phyloP scores from a whole-genome alignment of 2,113 vertebrate species.

The Chrysemys picta region DNA sequence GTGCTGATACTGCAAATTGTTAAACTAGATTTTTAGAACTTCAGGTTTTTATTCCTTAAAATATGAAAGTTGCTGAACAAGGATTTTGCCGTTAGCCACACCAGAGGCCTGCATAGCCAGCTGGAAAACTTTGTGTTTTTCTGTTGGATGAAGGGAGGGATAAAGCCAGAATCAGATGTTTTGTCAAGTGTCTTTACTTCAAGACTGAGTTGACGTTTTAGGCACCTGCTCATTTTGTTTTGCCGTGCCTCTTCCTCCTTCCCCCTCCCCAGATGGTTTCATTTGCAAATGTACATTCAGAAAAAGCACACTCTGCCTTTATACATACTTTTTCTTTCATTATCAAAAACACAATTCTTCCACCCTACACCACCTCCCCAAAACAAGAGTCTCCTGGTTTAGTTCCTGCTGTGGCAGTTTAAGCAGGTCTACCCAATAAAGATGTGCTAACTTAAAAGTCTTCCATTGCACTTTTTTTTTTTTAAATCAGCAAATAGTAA shows the following conservation, averaged over 20 bases:
- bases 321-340: not conserved
- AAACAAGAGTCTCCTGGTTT: not conserved
- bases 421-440: not conserved
- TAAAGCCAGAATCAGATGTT: not conserved
- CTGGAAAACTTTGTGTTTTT: not conserved
- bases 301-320: not conserved
- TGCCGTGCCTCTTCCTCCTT: not conserved
- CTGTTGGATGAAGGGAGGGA: not conserved
- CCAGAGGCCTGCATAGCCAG: not conserved
- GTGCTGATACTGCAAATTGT: fast-evolving
- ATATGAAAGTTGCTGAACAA: not conserved
- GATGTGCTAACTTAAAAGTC: not conserved
- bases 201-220: not conserved
- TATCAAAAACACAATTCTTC: not conserved
- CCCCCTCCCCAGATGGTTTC: not conserved
- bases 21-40: not conserved
- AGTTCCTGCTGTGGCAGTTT: not conserved
- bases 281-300: not conserved
- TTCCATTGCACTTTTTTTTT: too few relatives aligned
- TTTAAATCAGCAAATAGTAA: not conserved
- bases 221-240: not conserved
- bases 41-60: not conserved
- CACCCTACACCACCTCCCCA: not conserved
- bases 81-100: not conserved
- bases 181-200: not conserved